Evolutionary conservation across 2,888 invertebrate genomes (phyloP), one percentile per base, ranked within the genome.

Genomic region (Selenia dentaria): DNA sequence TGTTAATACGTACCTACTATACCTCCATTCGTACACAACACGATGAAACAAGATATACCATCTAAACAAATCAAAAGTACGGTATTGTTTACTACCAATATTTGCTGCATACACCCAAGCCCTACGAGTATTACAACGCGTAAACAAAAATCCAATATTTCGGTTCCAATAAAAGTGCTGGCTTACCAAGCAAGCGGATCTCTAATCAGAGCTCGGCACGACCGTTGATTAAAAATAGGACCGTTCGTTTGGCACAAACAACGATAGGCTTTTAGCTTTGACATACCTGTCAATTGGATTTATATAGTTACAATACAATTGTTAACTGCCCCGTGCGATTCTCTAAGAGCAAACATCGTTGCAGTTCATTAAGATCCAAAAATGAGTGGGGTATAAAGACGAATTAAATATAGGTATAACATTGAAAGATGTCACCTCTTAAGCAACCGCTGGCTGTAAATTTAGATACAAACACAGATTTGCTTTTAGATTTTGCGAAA

Each of bases 211-310:
- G 56, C 41, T 32, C 44, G 31, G 32, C 28, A 33, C 36, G 28
- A 40, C 46, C 49, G 54, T 60, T 57, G 57, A 60, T 60, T 58
- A 53, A 56, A 60, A 60, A 58, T 50, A 54, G 53, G 57, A 50
- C 12, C 44, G 41, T 20, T 31, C 27, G 51, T 57, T 45, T 45
- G 29, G 36, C 33, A 44, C 51, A 51, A 58, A 57, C 49, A 50
- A 45, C 36, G 33, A 42, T 48, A 40, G 40, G 36, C 35, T 43
- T 24, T 27, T 25, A 24, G 13, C 11, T 20, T 13, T 38, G 38
- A 8, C 34, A 24, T 6, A 32, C 14, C 9, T 26, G 18, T 35
- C 5, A 24, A 14, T 35, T 1, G 8, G 14, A 9, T 13, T 9
- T 13, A n/a, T 34, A 22, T 6, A 8, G 5, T 8, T 16, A 16